These are phyloP conservation scores for Oplegnathus fasciatus DNA, from an alignment of 2,113 vertebrate species.

Conservation along the genomic window DNA sequence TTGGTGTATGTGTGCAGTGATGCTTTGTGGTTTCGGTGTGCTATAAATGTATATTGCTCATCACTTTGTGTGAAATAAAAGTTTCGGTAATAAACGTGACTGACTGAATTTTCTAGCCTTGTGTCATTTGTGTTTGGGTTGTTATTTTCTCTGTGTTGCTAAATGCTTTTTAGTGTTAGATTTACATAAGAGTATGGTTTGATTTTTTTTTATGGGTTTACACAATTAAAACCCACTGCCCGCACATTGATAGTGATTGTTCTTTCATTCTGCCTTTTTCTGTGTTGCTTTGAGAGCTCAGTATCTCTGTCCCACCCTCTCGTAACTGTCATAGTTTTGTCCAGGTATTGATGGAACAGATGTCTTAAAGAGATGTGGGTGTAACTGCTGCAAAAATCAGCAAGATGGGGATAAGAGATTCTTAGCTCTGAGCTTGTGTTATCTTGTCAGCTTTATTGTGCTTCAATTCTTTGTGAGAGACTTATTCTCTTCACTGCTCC, in stretches of 20 bases:
- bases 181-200: background rate
- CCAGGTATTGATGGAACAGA: slow-evolving; percentile 17
- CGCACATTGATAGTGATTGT: background rate
- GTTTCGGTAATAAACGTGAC: slow-evolving; percentile 37
- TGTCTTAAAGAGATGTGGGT: slow-evolving; percentile 8
- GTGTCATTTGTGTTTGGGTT: slow-evolving; percentile 57
- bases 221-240: background rate
- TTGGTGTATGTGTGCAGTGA: background rate
- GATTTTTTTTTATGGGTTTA: background rate
- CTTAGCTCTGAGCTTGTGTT: slow-evolving; percentile 7
- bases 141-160: background rate
- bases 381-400: slow-evolving; percentile 8
- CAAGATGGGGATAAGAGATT: slow-evolving; percentile 27
- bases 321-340: slow-evolving; percentile 13
- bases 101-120: slow-evolving; percentile 16
- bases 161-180: background rate
- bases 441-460: background rate
- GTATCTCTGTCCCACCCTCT: slow-evolving; percentile 8
- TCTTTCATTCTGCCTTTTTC: background rate
- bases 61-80: slow-evolving; percentile 3
- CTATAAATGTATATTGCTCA: slow-evolving; percentile 11
- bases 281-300: slow-evolving; percentile 9
- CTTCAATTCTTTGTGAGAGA: background rate
- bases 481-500: background rate
- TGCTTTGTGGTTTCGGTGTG: background rate